Evolutionary conservation across 23 tunicate species (phyloP).

Genomic region (Ciona savignyi): DNA sequence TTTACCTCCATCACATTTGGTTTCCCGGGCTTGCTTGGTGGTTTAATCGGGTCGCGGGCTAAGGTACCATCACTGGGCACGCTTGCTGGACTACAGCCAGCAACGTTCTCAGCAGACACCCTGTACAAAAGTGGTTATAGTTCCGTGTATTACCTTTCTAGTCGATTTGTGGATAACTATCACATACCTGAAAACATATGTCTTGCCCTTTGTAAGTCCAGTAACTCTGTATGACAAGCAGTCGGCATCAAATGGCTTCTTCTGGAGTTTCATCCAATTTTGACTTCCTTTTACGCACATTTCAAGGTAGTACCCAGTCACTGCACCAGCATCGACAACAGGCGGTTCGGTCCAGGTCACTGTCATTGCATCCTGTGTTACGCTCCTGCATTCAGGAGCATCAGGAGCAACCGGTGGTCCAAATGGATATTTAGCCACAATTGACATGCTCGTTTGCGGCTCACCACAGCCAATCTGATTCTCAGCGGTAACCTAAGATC

Average conservation of each 20-base stretch:
- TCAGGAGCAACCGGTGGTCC: slow-evolving; percentile 71
- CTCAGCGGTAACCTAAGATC: slow-evolving; percentile 55
- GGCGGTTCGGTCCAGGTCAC: slow-evolving; percentile 85
- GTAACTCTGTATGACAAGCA: slow-evolving; percentile 32
- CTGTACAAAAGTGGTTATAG: slow-evolving; percentile 21
- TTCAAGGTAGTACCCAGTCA: slow-evolving; percentile 87
- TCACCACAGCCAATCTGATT: slow-evolving; percentile 91
- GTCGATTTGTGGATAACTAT: too few relatives aligned
- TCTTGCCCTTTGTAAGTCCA: slow-evolving; percentile 57
- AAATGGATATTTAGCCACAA: slow-evolving; percentile 74
- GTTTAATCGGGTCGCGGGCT: slow-evolving; percentile 75
- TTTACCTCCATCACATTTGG: slow-evolving; percentile 91
- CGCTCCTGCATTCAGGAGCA: slow-evolving; percentile 55
- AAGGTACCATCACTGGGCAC: slow-evolving; percentile 56
- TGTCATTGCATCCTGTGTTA: slow-evolving; percentile 64
- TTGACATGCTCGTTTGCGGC: slow-evolving; percentile 27
- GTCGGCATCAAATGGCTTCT: slow-evolving; percentile 54
- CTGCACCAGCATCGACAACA: slow-evolving; percentile 69
- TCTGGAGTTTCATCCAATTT: slow-evolving; percentile 56
- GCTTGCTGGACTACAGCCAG: slow-evolving; percentile 74
- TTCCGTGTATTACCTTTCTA: too few relatives aligned
- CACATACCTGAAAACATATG: slow-evolving; percentile 77
- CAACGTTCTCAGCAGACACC: slow-evolving; percentile 79
- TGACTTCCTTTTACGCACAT: slow-evolving; percentile 31
- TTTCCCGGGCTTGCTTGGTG: slow-evolving; percentile 87